Conservation (phyloP, 2,113 vertebrate species). For the Reinhardtius hippoglossoides region DNA sequence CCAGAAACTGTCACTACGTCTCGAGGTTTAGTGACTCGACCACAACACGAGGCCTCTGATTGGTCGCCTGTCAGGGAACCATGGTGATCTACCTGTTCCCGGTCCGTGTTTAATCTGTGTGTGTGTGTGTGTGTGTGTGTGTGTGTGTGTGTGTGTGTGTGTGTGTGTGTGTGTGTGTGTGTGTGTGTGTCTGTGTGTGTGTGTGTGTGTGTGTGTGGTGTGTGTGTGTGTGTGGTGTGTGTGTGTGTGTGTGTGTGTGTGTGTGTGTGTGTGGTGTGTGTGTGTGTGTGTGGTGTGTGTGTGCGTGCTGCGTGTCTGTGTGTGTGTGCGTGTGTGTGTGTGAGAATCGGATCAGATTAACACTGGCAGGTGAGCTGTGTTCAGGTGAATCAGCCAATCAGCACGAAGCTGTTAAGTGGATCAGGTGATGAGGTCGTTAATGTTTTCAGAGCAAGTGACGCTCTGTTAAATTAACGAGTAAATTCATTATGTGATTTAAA, state of each 20-base stretch:
- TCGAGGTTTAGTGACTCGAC: too few species aligned
- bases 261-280: background rate
- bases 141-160: background rate
- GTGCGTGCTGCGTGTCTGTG: too few species aligned
- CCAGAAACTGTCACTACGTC: too few species aligned
- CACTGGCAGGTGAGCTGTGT: background rate
- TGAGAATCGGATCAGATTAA: conserved; percentile 3
- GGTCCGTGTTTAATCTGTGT: too few species aligned
- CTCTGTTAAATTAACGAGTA: too few species aligned
- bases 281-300: too few species aligned
- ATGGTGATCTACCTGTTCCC: background rate
- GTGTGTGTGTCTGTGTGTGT: background rate
- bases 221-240: too few species aligned
- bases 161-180: too few species aligned
- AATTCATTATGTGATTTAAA: too few species aligned
- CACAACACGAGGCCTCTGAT: background rate
- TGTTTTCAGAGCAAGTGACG: too few species aligned
- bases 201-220: background rate
- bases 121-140: background rate
- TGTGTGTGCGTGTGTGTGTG: too few species aligned
- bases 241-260: background rate
- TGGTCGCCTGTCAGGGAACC: background rate
- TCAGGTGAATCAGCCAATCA: background rate
- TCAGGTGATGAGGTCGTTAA: background rate
- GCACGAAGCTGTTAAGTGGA: background rate